phyloP scores from a whole-genome alignment of 2,113 vertebrate species.

The Syrmaticus mikado region DNA sequence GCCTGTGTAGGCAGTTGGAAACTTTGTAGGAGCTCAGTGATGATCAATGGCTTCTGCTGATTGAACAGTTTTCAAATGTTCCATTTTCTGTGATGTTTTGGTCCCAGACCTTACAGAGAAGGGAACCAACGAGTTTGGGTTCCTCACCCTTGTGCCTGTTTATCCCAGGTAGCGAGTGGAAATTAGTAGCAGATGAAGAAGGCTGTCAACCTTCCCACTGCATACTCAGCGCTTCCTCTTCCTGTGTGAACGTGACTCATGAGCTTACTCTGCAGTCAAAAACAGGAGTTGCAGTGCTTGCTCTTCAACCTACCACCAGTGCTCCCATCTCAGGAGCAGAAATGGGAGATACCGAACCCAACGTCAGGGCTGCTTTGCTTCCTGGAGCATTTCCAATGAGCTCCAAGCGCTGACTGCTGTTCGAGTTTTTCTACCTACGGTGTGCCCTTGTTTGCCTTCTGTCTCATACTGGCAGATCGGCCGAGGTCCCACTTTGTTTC shows the following conservation, averaged over 20 bases:
- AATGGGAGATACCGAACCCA: not conserved
- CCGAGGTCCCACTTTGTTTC: not conserved
- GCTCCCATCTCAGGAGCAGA: not conserved
- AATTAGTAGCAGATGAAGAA: not conserved
- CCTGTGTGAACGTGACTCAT: not conserved
- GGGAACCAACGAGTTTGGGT: not conserved
- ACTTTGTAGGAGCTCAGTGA: not conserved
- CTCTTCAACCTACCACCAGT: not conserved
- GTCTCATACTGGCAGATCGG: not conserved
- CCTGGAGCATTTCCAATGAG: not conserved
- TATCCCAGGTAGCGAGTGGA: not conserved
- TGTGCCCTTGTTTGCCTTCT: not conserved
- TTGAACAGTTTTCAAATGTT: not conserved
- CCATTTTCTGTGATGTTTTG: not conserved
- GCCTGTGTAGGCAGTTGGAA: slow-evolving; percentile 49
- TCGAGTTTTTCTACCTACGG: not conserved
- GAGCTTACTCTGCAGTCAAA: not conserved
- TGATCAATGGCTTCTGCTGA: not conserved
- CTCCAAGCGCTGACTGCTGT: not conserved
- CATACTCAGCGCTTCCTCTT: not conserved
- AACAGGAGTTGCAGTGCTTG: not conserved
- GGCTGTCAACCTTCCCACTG: fast-evolving
- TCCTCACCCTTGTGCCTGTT: not conserved
- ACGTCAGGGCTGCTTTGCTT: not conserved
- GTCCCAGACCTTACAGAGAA: not conserved